These are phyloP conservation scores for Corvus hawaiiensis DNA, from an alignment of 2,113 vertebrate genomes.

Conservation along the genomic window DNA sequence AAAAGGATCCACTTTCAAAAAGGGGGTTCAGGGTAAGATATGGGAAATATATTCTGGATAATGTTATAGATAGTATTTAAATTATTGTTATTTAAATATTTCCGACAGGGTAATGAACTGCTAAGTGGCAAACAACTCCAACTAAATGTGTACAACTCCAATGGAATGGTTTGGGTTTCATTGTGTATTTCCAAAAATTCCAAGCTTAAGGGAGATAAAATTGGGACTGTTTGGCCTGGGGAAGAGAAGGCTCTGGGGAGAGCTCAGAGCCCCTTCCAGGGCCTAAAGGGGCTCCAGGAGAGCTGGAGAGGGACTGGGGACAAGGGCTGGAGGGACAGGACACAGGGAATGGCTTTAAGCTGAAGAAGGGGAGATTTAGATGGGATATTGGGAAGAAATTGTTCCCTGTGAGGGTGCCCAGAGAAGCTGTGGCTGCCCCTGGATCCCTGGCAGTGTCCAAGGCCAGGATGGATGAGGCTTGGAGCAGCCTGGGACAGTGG, in stretches of 20 bases:
- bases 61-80: background rate
- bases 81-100: background rate
- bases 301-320: background rate
- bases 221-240: background rate
- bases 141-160: background rate
- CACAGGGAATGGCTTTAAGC: background rate
- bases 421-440: background rate
- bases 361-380: no score
- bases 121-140: background rate
- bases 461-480: background rate
- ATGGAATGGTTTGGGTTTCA: background rate
- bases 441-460: background rate
- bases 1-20: background rate
- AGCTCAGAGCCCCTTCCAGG: fast-evolving
- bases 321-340: background rate
- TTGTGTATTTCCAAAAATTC: background rate
- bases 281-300: background rate
- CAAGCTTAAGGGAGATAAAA: background rate
- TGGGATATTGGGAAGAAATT: background rate
- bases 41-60: background rate
- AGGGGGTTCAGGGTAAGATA: background rate
- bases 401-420: background rate
- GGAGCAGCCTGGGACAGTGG: background rate
- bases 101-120: background rate
- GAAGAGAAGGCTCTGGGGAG: background rate